Evolutionary conservation across 2,113 vertebrate species (phyloP), one percentile per base, ranked within the genome.

Genomic region (Passerina amoena): DNA sequence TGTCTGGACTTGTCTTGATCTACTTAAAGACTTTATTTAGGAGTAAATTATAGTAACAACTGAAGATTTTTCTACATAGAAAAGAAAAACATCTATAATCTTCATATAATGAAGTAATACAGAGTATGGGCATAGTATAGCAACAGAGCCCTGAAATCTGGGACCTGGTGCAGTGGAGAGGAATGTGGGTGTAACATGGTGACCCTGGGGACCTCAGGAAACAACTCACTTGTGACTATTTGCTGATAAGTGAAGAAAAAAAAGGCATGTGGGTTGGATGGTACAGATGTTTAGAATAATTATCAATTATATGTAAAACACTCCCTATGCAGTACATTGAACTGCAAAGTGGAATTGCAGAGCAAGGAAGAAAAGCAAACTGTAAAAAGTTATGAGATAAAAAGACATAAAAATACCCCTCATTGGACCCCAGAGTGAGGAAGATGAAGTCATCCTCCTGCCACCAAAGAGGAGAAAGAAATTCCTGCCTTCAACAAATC

Each of bases 251-350:
- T 61, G 53, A 40, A 77, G 60, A 30, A 70, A 25, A 61, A 70
- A 89, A 14, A 27, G 13, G 3, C 3, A 12, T 45, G 35, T 31
- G 18, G 59, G 5, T 11, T 38, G 57, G 12, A 20, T 23, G 68
- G 27, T 20, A 27, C 14, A 51, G 14, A 17, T 40, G 64, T 90
- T 90, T 45, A 37, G 33, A 79, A 18, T 11, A 60, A 33, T 3
- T 24, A 38, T 63, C 18, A 1, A 0, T 21, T 60, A 19, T 27
- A 33, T 18, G 4, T 35, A 51, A 65, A n/a, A 44, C 3, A 25
- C 14, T 14, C 27, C 4, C 9, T 18, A 35, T 4, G 1, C 6
- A 5, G 1, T 31, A 19, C 1, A 1, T 70, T 86, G 28, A 53
- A 60, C 6, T 25, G 16, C 16, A 33, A 78, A 48, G 6, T 16